Evolutionary conservation across 2,888 invertebrate genomes (phyloP).

Genomic region (Neoascia interrupta): DNA sequence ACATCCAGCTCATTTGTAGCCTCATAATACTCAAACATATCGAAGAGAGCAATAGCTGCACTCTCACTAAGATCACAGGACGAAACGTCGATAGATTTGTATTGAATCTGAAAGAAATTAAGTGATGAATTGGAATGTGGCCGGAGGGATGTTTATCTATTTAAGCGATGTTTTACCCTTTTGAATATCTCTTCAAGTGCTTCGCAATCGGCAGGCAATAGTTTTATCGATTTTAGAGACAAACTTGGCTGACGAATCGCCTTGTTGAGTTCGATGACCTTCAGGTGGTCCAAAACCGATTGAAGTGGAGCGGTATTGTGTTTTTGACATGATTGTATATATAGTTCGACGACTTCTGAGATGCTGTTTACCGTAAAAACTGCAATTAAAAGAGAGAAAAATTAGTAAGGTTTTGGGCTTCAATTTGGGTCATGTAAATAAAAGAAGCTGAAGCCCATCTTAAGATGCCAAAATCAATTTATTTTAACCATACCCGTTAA

Average conservation of each 20-base stretch:
- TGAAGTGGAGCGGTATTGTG: constrained; percentile 86
- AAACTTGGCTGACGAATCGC: constrained; percentile 82
- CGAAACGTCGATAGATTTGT: constrained; percentile 78
- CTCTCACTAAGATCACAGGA: constrained; percentile 79
- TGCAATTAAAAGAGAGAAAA: constrained; percentile 69
- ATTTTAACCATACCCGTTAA: too few species aligned
- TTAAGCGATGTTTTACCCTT: constrained; percentile 79
- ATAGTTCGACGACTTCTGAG: constrained; percentile 86
- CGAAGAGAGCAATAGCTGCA: constrained; percentile 88
- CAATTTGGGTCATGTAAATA: too few species aligned
- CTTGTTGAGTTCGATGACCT: constrained; percentile 80
- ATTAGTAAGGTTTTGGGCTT: too few species aligned
- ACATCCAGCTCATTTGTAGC: constrained; percentile 88
- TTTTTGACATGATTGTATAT: constrained; percentile 86
- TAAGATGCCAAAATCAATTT: too few species aligned
- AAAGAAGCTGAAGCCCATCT: too few species aligned
- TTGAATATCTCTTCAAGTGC: constrained; percentile 91
- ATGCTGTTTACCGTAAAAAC: constrained; percentile 78
- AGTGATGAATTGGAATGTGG: too few species aligned
- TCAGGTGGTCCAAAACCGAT: constrained; percentile 86
- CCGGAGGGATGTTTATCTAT: not conserved
- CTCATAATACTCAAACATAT: constrained; percentile 96
- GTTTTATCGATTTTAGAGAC: constrained; percentile 82
- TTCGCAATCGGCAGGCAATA: constrained; percentile 87
- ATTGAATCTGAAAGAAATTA: constrained; percentile 76